phyloP scores from a whole-genome alignment of 2,797 vertebrate species.

The Helarctos malayanus region DNA sequence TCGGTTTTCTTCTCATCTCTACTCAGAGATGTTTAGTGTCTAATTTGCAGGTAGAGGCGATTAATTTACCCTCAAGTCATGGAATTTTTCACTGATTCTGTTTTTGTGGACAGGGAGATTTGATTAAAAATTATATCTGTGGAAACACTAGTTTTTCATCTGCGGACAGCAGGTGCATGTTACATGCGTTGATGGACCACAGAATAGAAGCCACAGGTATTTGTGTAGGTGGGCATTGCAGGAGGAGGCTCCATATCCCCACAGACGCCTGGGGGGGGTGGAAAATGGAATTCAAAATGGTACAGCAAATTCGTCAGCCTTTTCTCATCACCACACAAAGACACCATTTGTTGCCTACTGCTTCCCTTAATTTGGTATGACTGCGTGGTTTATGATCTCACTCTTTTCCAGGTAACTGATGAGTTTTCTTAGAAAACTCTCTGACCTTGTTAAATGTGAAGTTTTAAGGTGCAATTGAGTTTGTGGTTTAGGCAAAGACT shows the following conservation, averaged over 20 bases:
- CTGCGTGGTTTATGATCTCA: not conserved
- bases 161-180: not conserved
- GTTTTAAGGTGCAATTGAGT: constrained; percentile 35
- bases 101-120: not conserved
- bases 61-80: not conserved
- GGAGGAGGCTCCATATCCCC: not conserved
- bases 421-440: constrained; percentile 44
- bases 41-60: not conserved
- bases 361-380: not conserved
- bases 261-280: not conserved
- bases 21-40: not conserved
- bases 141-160: not conserved
- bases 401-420: not conserved
- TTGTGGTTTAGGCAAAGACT: constrained; percentile 6
- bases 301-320: not conserved
- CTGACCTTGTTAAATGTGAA: constrained; percentile 58
- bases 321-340: not conserved
- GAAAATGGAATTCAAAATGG: not conserved
- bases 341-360: not conserved
- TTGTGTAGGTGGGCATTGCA: not conserved
- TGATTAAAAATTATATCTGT: not conserved
- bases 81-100: not conserved
- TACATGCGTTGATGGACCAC: not conserved
- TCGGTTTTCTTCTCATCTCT: not conserved
- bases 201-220: not conserved